Evolutionary conservation across 2,113 vertebrate species (phyloP).

Genomic region (Galemys pyrenaicus): DNA sequence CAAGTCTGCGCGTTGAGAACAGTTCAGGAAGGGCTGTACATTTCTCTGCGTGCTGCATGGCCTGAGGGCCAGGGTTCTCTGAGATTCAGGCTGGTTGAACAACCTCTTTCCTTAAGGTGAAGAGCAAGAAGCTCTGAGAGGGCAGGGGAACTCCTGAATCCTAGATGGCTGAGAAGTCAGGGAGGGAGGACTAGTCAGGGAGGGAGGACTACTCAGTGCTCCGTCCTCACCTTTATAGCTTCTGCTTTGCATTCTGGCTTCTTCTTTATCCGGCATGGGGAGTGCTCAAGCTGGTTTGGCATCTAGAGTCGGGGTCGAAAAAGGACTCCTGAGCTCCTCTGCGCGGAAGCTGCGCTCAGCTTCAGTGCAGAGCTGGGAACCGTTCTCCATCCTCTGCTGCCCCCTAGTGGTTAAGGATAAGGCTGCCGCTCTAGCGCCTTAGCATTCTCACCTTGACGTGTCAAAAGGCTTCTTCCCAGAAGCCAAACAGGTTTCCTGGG

Average conservation of each 20-base stretch:
- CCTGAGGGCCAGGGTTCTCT: not conserved
- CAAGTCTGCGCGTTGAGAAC: not conserved
- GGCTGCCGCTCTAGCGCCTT: not conserved
- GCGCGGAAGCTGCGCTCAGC: accelerated
- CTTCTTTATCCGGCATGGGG: too few species aligned
- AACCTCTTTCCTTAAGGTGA: not conserved
- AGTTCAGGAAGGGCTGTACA: not conserved
- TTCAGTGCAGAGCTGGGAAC: not conserved
- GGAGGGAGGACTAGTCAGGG: not conserved
- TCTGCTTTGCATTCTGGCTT: not conserved
- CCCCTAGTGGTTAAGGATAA: not conserved
- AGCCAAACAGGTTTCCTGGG: not conserved
- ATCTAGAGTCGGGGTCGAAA: not conserved
- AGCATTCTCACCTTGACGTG: not conserved
- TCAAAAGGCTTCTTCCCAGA: not conserved
- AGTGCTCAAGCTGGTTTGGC: not conserved
- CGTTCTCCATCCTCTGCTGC: conserved; percentile 69
- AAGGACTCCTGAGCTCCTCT: not conserved
- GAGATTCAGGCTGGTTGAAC: not conserved
- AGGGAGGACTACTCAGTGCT: not conserved
- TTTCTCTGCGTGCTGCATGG: not conserved
- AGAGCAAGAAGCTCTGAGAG: not conserved
- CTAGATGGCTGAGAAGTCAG: not conserved
- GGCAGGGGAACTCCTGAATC: not conserved
- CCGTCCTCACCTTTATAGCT: not conserved